Evolutionary conservation across 1,140 invertebrate species (phyloP), one percentile per base, ranked within the genome.

Genomic region (Caenorhabditis remanei): DNA sequence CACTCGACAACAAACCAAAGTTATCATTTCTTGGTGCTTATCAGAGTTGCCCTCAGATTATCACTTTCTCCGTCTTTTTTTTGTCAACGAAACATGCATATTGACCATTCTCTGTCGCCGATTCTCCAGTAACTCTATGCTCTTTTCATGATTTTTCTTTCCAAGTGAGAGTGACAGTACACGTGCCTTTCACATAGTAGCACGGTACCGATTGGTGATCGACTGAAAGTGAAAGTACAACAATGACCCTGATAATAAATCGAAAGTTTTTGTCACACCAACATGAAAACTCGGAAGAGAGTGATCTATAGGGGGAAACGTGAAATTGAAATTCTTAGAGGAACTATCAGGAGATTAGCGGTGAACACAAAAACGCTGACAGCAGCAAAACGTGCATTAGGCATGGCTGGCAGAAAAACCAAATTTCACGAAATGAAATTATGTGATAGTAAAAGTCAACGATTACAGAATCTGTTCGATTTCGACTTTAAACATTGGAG

Each of bases 111-210:
- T 79, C n/a, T 79, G 71, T 41, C 71, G 46, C 46, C 19, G 41
- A 11, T n/a, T 53, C 46, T 50, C 46, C 43, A 13, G 0, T 9
- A 79, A 79, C 50, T 1, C 21, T 79, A 46, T 79, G 71, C 71
- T 79, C 71, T 79, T 53, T 79, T 46, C 4, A 4, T 19, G 40
- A 46, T 19, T 6, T 40, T 71, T 71, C 8, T 71, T 24, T 40
- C 11, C 19, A 11, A 50, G 11, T 32, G 71, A 79, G 21, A 50
- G 43, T 50, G 71, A 79, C 13, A 14, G 65, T 11, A 21, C 65
- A 79, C 43, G 71, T 79, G 71, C 71, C 71, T 79, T 79, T 79
- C 71, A 79, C 71, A 79, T 53, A 79, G 71, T 79, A 79, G 43
- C 71, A 79, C 71, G 71, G 71, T 13, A 46, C 46, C 14, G 46